A percentile compares a stretch with the other conserved stretches of the same genome.
These are phyloP conservation scores for Sebastes melanostomus DNA, from an alignment of 2,797 vertebrate genomes.

Conservation along the genomic window DNA sequence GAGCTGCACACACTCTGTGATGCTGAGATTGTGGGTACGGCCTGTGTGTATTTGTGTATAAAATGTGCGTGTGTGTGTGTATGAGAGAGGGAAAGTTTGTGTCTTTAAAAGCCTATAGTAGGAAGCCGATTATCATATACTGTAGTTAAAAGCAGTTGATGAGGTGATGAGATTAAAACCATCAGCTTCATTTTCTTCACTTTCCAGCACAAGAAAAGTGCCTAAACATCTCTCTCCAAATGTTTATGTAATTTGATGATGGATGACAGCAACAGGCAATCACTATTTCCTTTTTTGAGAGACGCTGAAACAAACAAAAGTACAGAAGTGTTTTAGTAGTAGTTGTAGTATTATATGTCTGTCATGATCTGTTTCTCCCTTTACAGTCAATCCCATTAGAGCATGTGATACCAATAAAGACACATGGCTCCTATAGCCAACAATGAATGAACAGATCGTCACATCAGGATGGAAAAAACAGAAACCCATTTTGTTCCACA, in stretches of 20 bases:
- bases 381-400: background rate
- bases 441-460: background rate
- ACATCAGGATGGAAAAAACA: constrained; percentile 17
- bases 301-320: background rate
- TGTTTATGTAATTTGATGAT: background rate
- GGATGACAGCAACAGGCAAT: background rate
- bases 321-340: no score
- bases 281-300: background rate
- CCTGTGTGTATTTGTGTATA: constrained; percentile 11
- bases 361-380: background rate
- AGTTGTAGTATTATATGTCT: background rate
- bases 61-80: background rate
- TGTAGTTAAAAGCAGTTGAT: background rate
- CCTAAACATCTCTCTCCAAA: background rate
- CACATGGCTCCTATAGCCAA: background rate
- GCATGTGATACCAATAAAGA: constrained; percentile 13
- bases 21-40: constrained; percentile 27
- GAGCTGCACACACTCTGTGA: constrained; percentile 49
- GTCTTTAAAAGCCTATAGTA: background rate
- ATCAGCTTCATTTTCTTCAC: background rate
- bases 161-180: background rate
- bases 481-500: constrained; percentile 44
- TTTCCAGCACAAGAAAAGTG: background rate
- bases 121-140: background rate
- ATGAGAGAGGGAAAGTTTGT: background rate